These are phyloP conservation scores for Melanotaenia trifasciata DNA, from an alignment of 2,797 vertebrate genomes.

Conservation along the genomic window DNA sequence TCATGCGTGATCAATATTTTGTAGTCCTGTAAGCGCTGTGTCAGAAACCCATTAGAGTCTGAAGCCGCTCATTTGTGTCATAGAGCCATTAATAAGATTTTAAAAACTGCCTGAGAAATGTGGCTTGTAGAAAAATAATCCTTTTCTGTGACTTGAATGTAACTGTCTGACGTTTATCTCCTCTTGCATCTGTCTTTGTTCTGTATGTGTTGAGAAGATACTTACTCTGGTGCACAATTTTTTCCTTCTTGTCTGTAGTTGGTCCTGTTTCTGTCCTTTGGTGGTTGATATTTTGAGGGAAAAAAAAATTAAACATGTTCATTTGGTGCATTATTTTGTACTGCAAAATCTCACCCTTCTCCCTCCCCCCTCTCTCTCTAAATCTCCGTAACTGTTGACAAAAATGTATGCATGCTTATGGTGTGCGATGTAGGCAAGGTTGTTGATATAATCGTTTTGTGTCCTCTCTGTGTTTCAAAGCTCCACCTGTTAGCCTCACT, in stretches of 20 bases:
- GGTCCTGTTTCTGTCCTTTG: slow-evolving; percentile 82
- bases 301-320: slow-evolving; percentile 52
- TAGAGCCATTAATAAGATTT: slow-evolving; percentile 52
- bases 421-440: slow-evolving; percentile 82
- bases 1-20: slow-evolving; percentile 56
- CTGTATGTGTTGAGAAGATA: slow-evolving; percentile 74
- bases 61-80: slow-evolving; percentile 48
- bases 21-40: slow-evolving; percentile 25
- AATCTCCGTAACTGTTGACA: slow-evolving; percentile 75
- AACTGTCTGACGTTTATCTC: slow-evolving; percentile 82
- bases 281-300: slow-evolving; percentile 78
- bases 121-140: slow-evolving; percentile 60
- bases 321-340: slow-evolving; percentile 84
- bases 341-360: slow-evolving; percentile 69
- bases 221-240: slow-evolving; percentile 70
- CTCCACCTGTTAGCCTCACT: slow-evolving; percentile 88
- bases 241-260: slow-evolving; percentile 75
- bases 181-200: slow-evolving; percentile 80
- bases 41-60: slow-evolving; percentile 21
- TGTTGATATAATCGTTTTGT: slow-evolving; percentile 84
- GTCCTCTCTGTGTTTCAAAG: slow-evolving; percentile 84
- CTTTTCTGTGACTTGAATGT: slow-evolving; percentile 88
- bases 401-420: slow-evolving; percentile 87
- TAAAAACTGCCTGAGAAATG: slow-evolving; percentile 76
- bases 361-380: slow-evolving; percentile 51